Evolutionary conservation across 92 coral and sea anemone species (phyloP).

Genomic region (Isaurus tuberculatus): DNA sequence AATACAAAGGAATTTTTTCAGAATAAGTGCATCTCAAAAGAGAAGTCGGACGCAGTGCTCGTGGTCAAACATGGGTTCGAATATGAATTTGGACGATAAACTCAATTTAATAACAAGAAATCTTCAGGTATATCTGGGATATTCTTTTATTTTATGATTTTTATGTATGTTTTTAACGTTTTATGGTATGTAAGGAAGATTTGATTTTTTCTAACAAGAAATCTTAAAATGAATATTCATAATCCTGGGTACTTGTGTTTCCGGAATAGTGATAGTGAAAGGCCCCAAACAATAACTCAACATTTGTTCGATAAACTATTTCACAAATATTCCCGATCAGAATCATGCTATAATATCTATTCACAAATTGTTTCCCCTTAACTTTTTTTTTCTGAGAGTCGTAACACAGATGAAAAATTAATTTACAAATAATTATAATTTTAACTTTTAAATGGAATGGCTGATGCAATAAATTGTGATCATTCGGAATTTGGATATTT

Average conservation of each 20-base stretch:
- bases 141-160: background rate
- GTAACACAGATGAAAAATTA: no score
- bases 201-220: background rate
- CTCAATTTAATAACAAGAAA: conserved; percentile 84
- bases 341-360: no score
- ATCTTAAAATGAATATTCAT: background rate
- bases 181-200: background rate
- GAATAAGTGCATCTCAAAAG: background rate
- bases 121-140: conserved; percentile 72
- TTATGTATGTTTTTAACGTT: background rate
- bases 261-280: background rate
- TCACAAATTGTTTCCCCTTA: no score
- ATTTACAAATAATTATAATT: no score
- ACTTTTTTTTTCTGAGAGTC: no score
- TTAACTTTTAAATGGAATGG: no score
- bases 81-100: conserved; percentile 70
- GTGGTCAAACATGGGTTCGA: conserved; percentile 32
- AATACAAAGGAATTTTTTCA: background rate
- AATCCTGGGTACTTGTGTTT: background rate
- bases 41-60: background rate
- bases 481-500: no score
- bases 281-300: no score
- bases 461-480: no score
- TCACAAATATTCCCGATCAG: background rate
- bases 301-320: background rate